Conservation (phyloP, 1,140 invertebrate species). For the Drosophila guanche region DNA sequence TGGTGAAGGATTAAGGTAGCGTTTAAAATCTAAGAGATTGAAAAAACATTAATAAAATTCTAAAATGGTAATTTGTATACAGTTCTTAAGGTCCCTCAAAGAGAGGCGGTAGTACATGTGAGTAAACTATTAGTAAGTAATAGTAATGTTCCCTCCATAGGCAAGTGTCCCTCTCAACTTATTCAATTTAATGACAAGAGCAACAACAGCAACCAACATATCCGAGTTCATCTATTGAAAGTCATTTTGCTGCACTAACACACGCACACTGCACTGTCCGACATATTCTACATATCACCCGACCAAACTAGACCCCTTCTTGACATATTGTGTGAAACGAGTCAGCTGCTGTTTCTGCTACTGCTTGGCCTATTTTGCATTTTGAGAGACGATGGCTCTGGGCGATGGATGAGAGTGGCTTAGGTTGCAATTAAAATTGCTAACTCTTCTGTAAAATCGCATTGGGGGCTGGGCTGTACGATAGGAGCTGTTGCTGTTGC, state of each 20-base stretch:
- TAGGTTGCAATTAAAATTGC: conserved; percentile 71
- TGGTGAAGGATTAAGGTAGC: conserved; percentile 1
- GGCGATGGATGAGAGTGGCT: conserved; percentile 30
- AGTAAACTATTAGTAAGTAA: conserved; percentile 25
- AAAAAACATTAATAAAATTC: neutral
- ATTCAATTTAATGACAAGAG: conserved; percentile 10
- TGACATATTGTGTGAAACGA: conserved; percentile 38
- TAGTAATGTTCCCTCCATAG: conserved; percentile 15
- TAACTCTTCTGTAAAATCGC: conserved; percentile 68
- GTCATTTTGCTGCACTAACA: conserved; percentile 49
- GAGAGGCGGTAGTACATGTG: neutral
- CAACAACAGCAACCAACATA: conserved; percentile 39
- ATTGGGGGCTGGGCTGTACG: conserved; percentile 36
- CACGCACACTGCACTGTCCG: neutral
- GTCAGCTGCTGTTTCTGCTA: conserved; percentile 54
- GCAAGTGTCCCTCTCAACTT: conserved; percentile 23
- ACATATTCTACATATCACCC: too few species aligned
- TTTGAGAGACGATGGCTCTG: conserved; percentile 18
- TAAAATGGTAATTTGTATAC: neutral
- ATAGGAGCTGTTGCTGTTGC: neutral
- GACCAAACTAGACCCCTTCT: neutral
- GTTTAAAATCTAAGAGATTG: too few species aligned
- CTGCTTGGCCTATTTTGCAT: conserved; percentile 61
- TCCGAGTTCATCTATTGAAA: conserved; percentile 50
- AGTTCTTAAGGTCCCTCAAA: too few species aligned